These are phyloP conservation scores for Hypotaenidia okinawae DNA, from an alignment of 2,797 vertebrate species.

Conservation along the genomic window DNA sequence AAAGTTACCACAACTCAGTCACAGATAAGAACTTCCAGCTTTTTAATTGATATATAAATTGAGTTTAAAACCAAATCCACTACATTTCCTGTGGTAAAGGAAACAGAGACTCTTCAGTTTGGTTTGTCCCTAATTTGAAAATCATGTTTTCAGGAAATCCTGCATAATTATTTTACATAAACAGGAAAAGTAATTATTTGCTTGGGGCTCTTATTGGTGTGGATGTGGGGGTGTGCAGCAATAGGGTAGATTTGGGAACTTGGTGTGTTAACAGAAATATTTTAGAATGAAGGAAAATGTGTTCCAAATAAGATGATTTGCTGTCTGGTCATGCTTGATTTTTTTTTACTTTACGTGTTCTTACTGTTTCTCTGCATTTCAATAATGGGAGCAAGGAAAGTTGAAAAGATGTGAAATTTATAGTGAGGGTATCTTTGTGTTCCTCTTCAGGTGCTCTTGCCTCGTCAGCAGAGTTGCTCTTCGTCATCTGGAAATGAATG, in stretches of 20 bases:
- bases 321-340: background rate
- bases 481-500: slow-evolving; percentile 26
- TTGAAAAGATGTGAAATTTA: background rate
- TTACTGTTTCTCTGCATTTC: background rate
- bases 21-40: slow-evolving; percentile 58
- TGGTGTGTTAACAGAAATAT: background rate
- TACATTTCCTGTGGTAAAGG: slow-evolving; percentile 70
- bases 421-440: background rate
- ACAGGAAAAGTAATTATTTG: slow-evolving; percentile 76
- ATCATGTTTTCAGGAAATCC: slow-evolving; percentile 73
- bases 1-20: slow-evolving; percentile 47
- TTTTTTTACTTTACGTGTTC: background rate
- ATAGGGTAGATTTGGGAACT: slow-evolving; percentile 14
- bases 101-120: slow-evolving; percentile 70
- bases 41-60: slow-evolving; percentile 68
- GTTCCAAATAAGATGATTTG: slow-evolving; percentile 36
- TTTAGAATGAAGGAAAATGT: slow-evolving; percentile 11
- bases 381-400: background rate
- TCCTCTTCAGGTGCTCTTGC: slow-evolving; percentile 26
- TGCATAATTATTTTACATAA: slow-evolving; percentile 71
- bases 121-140: slow-evolving; percentile 74
- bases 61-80: slow-evolving; percentile 59
- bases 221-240: background rate
- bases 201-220: slow-evolving; percentile 31
- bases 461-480: background rate